These are phyloP conservation scores for Prunella strophiata DNA, from an alignment of 2,797 vertebrate species.

Conservation along the genomic window DNA sequence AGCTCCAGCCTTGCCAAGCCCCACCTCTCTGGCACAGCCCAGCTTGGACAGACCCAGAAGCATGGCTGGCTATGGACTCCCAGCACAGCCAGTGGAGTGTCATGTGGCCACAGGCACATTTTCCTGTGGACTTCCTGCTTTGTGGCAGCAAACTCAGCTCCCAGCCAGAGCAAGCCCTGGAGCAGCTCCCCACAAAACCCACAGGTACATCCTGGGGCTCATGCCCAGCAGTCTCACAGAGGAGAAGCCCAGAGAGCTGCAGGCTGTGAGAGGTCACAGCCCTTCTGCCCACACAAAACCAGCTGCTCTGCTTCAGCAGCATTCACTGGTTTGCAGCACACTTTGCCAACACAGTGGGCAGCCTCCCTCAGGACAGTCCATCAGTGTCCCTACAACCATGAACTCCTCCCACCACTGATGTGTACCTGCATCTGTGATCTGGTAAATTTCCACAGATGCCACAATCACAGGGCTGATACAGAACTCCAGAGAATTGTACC, in stretches of 20 bases:
- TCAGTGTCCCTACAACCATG: rapidly evolving
- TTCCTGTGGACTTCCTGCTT: neutral
- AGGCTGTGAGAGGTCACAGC: neutral
- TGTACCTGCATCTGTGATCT: neutral
- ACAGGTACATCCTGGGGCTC: neutral
- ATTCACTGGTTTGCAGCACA: neutral
- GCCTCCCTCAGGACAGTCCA: rapidly evolving
- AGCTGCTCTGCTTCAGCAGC: neutral
- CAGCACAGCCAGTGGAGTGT: neutral
- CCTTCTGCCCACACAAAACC: neutral
- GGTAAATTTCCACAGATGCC: neutral
- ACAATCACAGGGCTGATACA: rapidly evolving
- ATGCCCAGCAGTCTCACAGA: neutral
- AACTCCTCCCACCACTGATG: neutral
- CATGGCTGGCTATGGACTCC: rapidly evolving
- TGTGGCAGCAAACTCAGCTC: neutral
- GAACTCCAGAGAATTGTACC: neutral
- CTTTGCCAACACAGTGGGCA: neutral
- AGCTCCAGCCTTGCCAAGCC: neutral
- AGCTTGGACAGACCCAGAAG: neutral
- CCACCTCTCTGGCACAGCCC: neutral
- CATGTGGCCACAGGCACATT: neutral
- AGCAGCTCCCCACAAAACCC: neutral
- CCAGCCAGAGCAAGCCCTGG: neutral
- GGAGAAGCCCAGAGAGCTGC: neutral